Percentiles rank a stretch among this genome's conserved stretches.
Conservation (phyloP, 2,113 vertebrate genomes). For the Aleadryas rufinucha region DNA sequence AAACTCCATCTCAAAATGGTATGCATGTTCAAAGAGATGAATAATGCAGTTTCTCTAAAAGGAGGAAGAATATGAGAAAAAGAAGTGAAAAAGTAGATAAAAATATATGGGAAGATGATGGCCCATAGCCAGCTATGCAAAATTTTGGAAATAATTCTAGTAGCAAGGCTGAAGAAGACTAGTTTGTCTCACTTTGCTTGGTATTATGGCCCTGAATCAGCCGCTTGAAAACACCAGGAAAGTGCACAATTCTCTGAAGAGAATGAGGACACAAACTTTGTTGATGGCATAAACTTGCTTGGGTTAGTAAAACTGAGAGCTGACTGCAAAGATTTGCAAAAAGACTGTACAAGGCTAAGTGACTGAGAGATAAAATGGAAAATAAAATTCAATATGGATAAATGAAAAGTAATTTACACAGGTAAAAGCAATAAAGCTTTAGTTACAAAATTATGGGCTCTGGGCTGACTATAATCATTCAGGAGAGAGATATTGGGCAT, state of each 20-base stretch:
- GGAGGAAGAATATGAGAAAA: neutral
- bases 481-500: neutral
- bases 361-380: constrained; percentile 3
- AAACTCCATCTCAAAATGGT: neutral
- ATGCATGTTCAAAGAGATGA: neutral
- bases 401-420: constrained; percentile 4
- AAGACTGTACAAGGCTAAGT: neutral
- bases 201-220: neutral
- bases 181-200: neutral
- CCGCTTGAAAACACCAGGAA: neutral
- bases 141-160: neutral
- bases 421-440: constrained; percentile 26
- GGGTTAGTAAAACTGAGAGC: neutral
- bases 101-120: neutral
- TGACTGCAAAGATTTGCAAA: constrained; percentile 1
- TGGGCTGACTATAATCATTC: neutral
- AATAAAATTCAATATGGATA: constrained; percentile 1
- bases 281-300: neutral
- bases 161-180: neutral
- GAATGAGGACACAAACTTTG: neutral
- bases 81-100: neutral
- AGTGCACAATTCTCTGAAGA: neutral
- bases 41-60: neutral
- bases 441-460: neutral
- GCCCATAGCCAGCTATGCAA: neutral